Evolutionary conservation across 2,888 invertebrate genomes (phyloP).

Genomic region (Bembecia ichneumoniformis): DNA sequence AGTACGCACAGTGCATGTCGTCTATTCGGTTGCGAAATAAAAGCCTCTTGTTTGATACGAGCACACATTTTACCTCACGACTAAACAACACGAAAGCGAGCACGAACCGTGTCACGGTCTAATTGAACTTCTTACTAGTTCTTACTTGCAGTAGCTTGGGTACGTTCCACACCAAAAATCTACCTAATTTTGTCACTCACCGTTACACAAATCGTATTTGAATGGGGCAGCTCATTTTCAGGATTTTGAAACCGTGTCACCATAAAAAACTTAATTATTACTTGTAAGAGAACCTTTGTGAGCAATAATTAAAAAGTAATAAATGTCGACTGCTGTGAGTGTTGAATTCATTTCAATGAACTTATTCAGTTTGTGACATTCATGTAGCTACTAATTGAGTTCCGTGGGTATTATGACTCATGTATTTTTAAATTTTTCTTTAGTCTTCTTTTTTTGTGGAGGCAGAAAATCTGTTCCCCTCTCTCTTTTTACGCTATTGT

Average conservation of each 20-base stretch:
- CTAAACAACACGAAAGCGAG: conserved; percentile 47
- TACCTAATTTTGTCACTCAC: conserved; percentile 33
- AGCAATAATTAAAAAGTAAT: too few species aligned
- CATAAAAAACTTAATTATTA: not conserved
- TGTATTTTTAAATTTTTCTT: too few species aligned
- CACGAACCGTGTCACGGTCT: conserved; percentile 60
- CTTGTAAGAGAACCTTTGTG: too few species aligned
- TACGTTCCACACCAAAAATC: conserved; percentile 44
- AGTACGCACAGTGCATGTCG: not conserved
- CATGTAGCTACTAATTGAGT: too few species aligned
- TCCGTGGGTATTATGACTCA: too few species aligned
- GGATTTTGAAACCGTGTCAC: not conserved
- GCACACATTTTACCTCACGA: conserved; percentile 16
- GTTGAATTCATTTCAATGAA: too few species aligned
- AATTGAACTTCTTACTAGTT: conserved; percentile 42
- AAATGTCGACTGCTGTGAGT: too few species aligned
- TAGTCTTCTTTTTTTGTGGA: too few species aligned
- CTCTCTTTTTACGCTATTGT: too few species aligned
- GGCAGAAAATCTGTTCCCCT: too few species aligned
- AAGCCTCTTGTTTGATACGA: not conserved
- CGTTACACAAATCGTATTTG: conserved; percentile 12
- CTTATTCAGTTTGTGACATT: too few species aligned
- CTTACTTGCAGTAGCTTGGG: conserved; percentile 19
- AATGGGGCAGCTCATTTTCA: not conserved
- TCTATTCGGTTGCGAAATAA: not conserved